Base-by-base conservation (phyloP, 2,797 vertebrate species). In the Spatula clypeata region DNA sequence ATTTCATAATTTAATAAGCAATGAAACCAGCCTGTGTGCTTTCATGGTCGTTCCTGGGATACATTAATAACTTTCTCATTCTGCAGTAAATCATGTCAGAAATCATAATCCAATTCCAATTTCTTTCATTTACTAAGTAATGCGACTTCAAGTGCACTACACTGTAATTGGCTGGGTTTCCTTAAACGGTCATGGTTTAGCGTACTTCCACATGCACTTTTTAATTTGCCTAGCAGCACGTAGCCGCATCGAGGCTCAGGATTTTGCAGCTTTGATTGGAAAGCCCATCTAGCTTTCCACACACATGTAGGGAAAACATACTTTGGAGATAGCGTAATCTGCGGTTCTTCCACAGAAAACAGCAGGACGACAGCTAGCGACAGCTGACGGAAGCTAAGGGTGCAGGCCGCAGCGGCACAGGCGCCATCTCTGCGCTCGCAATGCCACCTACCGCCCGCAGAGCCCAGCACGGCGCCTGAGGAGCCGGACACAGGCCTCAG, bases 391-490 rank as follows among this genome's bases (percentile, higher is more conserved):
- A 64, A 40, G 31, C 31, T 26, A 13, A 47, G 38, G 74, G 32
- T 1, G 31, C 32, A 17, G 65, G n/a, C 47, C 27, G 42, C 45
- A 72, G 51, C 21, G 12, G 23, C 11, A 44, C 49, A 72, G 74
- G 64, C 36, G 27, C 38, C 38, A 47, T 45, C n/a, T 24, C 66
- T 72, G 12, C 36, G 69, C 76, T 74, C 81, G 80, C 72, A 96
- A 88, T 96, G 97, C 95, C 97, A 93, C 84, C 96, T 97, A 74
- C 23, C 26, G 61, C 12, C 40, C 38, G 29, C 51, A 21, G 21
- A 20, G 21, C 45, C 45, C 21, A 6, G 45, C 45, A 23, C 23
- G 11, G 45, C 45, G 45, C 45, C 45, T 47, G 45, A 47, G 45
- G 11, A 47, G 20, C 45, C 20, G 21, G 20, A 21, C 45, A 23